Evolutionary conservation across 2,797 vertebrate genomes (phyloP).

Genomic region (Loriculus beryllinus): DNA sequence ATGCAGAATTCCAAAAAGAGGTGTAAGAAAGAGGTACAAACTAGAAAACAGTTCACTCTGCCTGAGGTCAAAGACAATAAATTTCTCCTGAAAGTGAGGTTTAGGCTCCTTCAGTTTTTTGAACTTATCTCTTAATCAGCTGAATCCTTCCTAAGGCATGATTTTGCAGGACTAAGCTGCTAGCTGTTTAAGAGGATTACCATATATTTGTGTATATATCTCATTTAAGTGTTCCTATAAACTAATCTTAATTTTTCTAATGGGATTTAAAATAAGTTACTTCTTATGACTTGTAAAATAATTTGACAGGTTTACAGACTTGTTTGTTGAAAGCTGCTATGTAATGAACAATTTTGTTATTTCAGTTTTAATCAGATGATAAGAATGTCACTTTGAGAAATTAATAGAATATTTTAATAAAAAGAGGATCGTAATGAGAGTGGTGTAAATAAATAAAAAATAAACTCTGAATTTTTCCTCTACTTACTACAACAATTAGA

Average conservation of each 20-base stretch:
- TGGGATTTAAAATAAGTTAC: background rate
- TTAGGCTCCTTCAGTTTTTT: background rate
- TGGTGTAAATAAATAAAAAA: background rate
- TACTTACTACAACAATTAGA: background rate
- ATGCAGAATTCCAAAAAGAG: background rate
- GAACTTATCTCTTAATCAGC: background rate
- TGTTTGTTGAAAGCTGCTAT: background rate
- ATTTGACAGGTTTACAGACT: background rate
- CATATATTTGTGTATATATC: background rate
- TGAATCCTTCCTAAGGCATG: background rate
- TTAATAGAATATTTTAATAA: background rate
- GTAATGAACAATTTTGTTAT: background rate
- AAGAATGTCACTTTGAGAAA: background rate
- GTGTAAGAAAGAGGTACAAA: background rate
- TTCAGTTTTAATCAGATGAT: background rate
- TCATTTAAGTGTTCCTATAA: background rate
- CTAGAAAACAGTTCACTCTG: background rate
- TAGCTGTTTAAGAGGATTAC: background rate
- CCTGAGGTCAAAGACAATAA: background rate
- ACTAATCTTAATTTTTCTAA: background rate
- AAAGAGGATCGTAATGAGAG: background rate
- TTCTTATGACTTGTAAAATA: background rate
- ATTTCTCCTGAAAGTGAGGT: background rate
- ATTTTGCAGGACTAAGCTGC: background rate
- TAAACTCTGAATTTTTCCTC: rapidly evolving